Conservation (phyloP, 2,797 vertebrate genomes). For the Glyptemys insculpta region DNA sequence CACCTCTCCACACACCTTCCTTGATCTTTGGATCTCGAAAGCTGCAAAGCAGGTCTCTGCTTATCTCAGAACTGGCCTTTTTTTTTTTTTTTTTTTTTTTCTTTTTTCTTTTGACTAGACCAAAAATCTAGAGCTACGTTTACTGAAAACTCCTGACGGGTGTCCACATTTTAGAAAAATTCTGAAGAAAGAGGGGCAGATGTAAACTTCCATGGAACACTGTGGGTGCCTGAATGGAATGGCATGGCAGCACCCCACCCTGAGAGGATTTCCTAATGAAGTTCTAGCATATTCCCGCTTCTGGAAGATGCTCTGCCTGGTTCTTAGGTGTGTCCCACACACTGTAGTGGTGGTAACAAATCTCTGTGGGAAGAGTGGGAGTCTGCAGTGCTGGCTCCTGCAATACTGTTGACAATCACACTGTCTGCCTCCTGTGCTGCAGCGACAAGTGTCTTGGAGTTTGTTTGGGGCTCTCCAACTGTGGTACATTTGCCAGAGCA, state of each 20-base stretch:
- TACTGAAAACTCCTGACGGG: rapidly evolving
- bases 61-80: neutral
- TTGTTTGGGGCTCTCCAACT: neutral
- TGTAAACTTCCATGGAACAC: neutral
- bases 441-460: neutral
- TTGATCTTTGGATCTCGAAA: neutral
- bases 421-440: neutral
- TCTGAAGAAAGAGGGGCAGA: neutral
- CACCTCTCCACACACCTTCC: neutral
- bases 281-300: neutral
- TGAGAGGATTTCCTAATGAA: neutral
- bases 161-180: neutral
- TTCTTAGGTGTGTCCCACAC: neutral
- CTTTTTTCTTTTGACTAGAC: neutral
- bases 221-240: neutral
- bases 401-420: neutral
- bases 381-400: neutral
- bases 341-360: neutral
- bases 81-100: neutral
- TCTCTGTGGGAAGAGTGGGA: neutral
- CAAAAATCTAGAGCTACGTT: neutral
- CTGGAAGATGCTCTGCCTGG: neutral
- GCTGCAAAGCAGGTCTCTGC: neutral
- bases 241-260: neutral
- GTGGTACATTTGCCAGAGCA: neutral